phyloP scores from a whole-genome alignment of 2,888 invertebrate species.

The Labia minor region DNA sequence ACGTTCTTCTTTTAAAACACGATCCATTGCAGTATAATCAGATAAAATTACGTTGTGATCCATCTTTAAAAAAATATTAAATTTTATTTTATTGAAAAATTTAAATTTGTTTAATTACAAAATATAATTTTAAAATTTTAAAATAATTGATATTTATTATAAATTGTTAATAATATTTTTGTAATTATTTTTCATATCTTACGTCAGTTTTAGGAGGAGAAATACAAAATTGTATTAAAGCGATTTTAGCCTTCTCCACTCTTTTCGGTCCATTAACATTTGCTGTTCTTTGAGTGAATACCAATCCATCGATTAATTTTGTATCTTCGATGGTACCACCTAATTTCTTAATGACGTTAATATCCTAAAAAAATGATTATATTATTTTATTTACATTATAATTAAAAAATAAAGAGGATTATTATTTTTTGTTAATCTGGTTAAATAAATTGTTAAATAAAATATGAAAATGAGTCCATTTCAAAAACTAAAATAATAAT shows the following conservation, averaged over 20 bases:
- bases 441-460: too few relatives aligned
- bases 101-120: background rate
- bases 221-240: conserved; percentile 97
- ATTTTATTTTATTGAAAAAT: background rate
- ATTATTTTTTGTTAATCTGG: background rate
- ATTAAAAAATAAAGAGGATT: conserved; percentile 19
- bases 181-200: too few relatives aligned
- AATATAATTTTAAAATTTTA: too few relatives aligned
- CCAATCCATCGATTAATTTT: conserved; percentile 87
- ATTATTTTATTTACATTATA: background rate
- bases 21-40: conserved; percentile 99
- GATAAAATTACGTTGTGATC: conserved; percentile 92
- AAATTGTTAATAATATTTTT: too few relatives aligned
- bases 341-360: conserved; percentile 91
- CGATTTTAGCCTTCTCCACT: conserved; percentile 96
- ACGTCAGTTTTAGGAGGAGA: conserved; percentile 99
- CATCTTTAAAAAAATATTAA: conserved; percentile 49
- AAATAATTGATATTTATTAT: too few relatives aligned
- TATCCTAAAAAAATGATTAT: conserved; percentile 48
- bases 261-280: conserved; percentile 86
- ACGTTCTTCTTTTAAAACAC: conserved; percentile 93
- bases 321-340: conserved; percentile 98
- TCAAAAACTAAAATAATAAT: too few relatives aligned
- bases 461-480: background rate
- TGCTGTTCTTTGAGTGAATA: conserved; percentile 79